A percentile compares a stretch with the other conserved stretches of the same genome.
phyloP scores from a whole-genome alignment of 2,797 vertebrate species.

The Molossus alvarezi region DNA sequence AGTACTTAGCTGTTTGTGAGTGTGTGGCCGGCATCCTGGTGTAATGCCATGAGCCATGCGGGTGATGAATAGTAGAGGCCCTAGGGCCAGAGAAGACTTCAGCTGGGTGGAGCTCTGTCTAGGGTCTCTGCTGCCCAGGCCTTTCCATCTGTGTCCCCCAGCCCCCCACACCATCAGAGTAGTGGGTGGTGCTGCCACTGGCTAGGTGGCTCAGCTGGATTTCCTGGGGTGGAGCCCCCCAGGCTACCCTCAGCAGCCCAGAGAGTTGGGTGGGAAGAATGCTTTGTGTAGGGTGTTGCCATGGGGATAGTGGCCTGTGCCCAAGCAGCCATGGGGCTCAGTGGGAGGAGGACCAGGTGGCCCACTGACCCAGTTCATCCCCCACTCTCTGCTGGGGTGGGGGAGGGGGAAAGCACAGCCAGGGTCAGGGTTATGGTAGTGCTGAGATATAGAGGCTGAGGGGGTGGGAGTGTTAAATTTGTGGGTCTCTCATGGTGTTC shows the following conservation, averaged over 20 bases:
- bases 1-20: conserved; percentile 40
- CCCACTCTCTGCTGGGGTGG: background rate
- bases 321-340: conserved; percentile 85
- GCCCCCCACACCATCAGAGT: background rate
- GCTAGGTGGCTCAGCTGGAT: conserved; percentile 67
- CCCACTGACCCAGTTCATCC: conserved; percentile 79
- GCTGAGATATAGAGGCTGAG: background rate
- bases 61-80: background rate
- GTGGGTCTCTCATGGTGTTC: background rate
- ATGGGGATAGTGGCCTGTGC: conserved; percentile 93
- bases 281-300: conserved; percentile 95
- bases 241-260: background rate
- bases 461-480: background rate
- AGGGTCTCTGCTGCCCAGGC: background rate
- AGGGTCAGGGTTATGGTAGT: background rate
- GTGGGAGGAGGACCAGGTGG: conserved; percentile 64
- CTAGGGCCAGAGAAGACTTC: background rate
- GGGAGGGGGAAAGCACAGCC: background rate
- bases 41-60: background rate
- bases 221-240: conserved; percentile 69
- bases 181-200: background rate
- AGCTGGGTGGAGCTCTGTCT: background rate
- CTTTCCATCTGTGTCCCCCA: background rate
- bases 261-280: conserved; percentile 89
- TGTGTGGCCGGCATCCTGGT: conserved; percentile 26